These are phyloP conservation scores for Datnioides undecimradiatus DNA, from an alignment of 2,113 vertebrate species.

Conservation along the genomic window DNA sequence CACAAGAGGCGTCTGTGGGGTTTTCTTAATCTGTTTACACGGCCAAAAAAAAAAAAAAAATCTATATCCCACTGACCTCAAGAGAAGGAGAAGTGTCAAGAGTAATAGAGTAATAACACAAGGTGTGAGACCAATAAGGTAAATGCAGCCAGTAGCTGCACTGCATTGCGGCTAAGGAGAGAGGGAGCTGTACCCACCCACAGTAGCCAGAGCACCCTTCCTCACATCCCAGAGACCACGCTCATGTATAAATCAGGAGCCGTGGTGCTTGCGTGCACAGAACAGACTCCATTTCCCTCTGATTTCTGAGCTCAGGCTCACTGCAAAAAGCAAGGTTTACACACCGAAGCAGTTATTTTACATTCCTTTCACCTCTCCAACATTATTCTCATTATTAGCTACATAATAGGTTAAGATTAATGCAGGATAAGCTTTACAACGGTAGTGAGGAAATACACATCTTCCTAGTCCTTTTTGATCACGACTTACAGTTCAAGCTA, in stretches of 20 bases:
- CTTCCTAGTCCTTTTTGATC: neutral
- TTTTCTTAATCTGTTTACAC: conserved; percentile 26
- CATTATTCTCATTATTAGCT: neutral
- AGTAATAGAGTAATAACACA: neutral
- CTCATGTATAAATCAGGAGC: conserved; percentile 69
- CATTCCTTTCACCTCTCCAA: neutral
- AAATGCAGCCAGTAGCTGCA: conserved; percentile 64
- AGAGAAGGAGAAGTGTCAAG: neutral
- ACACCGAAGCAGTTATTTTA: neutral
- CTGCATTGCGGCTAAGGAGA: conserved; percentile 78
- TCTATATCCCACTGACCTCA: neutral
- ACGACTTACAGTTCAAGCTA: neutral
- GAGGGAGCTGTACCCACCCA: conserved; percentile 53
- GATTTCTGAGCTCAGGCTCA: neutral
- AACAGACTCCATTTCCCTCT: neutral
- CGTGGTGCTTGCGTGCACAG: neutral
- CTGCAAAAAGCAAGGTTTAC: neutral
- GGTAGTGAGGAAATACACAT: neutral
- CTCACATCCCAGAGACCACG: conserved; percentile 33
- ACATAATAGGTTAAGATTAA: neutral
- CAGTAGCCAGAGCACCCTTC: conserved; percentile 42
- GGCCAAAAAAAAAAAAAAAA: neutral
- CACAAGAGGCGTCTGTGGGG: neutral
- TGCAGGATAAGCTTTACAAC: neutral
- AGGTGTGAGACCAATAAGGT: conserved; percentile 38